phyloP scores from a whole-genome alignment of 2,113 vertebrate genomes.

The Corythoichthys haematopterus region DNA sequence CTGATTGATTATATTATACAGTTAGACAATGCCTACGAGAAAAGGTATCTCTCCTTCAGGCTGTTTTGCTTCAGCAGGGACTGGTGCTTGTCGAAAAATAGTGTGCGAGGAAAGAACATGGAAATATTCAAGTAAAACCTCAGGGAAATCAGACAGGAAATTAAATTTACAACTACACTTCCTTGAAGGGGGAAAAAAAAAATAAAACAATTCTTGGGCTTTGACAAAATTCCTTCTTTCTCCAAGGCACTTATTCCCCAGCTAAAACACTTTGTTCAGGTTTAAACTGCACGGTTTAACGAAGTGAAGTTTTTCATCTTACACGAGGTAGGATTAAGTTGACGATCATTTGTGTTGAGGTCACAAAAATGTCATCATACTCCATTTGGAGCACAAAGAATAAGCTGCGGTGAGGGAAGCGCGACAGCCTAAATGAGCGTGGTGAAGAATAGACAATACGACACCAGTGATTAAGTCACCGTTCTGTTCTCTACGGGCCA shows the following conservation, averaged over 20 bases:
- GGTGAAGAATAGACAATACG: constrained; percentile 42
- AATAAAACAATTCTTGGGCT: constrained; percentile 2
- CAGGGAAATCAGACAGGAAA: too few species aligned
- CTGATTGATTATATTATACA: too few species aligned
- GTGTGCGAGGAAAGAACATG: too few species aligned
- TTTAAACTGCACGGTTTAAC: not conserved
- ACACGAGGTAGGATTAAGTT: constrained; percentile 3
- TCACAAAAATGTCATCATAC: not conserved
- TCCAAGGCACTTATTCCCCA: not conserved
- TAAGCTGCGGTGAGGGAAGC: constrained; percentile 15
- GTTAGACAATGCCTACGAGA: too few species aligned
- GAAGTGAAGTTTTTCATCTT: not conserved
- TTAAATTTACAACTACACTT: not conserved
- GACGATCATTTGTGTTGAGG: not conserved
- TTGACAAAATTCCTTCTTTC: constrained; percentile 1
- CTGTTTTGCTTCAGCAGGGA: too few species aligned
- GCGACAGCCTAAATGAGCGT: constrained; percentile 45
- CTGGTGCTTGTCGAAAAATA: too few species aligned
- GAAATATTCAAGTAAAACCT: too few species aligned
- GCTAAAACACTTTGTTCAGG: constrained; percentile 3
- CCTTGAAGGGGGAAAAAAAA: not conserved
- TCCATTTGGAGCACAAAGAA: not conserved
- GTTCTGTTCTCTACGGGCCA: constrained; percentile 25
- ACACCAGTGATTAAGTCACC: constrained; percentile 43
- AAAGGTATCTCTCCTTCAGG: too few species aligned